Evolutionary conservation across 1,140 invertebrate genomes (phyloP), one percentile per base, ranked within the genome.

Genomic region (Sarcophaga peregrina): DNA sequence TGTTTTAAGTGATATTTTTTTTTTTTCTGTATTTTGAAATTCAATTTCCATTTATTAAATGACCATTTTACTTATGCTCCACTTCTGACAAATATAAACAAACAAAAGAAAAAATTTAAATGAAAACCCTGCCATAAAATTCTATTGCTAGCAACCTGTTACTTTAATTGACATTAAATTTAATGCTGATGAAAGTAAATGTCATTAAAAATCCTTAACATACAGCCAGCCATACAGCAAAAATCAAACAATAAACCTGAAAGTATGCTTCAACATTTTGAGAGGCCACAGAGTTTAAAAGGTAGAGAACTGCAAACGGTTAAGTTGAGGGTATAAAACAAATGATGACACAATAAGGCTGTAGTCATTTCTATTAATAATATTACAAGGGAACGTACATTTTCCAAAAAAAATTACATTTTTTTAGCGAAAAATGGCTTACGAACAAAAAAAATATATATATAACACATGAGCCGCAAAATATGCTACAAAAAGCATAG

Each of bases 161-260:
- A 78, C 75, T 50, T 78, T 78, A 78, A 78, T 78, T 68, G 52
- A 81, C 80, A 81, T 81, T 81, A 81, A 81, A 58, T 58, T 81
- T 81, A 81, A 81, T 81, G 80, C 80, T 81, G 80, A 81, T 81
- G 80, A 81, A 81, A 81, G 80, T 25, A 62, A 81, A 81, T 81
- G 58, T 62, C 58, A 81, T 81, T 81, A 81, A 81, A 81, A 78
- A 50, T 15, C 45, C 25, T 37, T 4, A 37, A 78, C 75, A 78
- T 17, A 76, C 17, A 78, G 75, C 25, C 25, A 9, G 8, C 0
- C 25, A 17, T 25, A 25, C 3, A 76, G 15, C 10, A 46, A 75
- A 75, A 15, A 54, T 15, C 9, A 54, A 54, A 54, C 10, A 54
- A 62, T n/a, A 62, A 62, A 62, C 7, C 15, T 20, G 62, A 50